Evolutionary conservation across 2,113 vertebrate genomes (phyloP).

Genomic region (Ceratotherium simum): DNA sequence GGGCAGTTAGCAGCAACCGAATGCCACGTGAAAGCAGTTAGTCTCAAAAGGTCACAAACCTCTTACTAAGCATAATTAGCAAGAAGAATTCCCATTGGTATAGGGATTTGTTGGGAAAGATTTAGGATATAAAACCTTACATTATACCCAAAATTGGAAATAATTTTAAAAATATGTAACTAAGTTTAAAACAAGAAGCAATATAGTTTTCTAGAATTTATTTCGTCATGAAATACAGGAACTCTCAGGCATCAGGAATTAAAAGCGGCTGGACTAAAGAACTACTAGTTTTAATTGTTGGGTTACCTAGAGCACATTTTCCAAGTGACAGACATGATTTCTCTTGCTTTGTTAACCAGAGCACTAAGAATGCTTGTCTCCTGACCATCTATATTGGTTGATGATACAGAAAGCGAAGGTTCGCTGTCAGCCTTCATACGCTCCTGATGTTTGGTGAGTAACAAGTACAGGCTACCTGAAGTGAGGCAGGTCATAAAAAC

Average conservation of each 20-base stretch:
- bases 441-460: background rate
- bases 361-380: background rate
- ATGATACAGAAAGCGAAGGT: background rate
- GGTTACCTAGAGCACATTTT: background rate
- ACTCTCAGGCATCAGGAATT: background rate
- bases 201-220: background rate
- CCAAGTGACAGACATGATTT: background rate
- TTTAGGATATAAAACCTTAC: background rate
- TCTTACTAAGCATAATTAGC: background rate
- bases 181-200: background rate
- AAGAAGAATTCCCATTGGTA: background rate
- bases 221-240: background rate
- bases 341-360: background rate
- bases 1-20: background rate
- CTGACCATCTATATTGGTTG: background rate
- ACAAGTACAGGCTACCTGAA: background rate
- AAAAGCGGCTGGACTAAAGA: background rate
- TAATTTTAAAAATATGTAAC: background rate
- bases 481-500: background rate
- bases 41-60: constrained; percentile 52
- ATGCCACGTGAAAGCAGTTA: background rate
- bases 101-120: background rate
- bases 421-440: background rate
- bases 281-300: background rate
- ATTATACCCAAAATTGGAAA: background rate